A percentile compares a stretch with the other conserved stretches of the same genome.
phyloP scores from a whole-genome alignment of 1,140 invertebrate species.

The Plectrocnemia conspersa region DNA sequence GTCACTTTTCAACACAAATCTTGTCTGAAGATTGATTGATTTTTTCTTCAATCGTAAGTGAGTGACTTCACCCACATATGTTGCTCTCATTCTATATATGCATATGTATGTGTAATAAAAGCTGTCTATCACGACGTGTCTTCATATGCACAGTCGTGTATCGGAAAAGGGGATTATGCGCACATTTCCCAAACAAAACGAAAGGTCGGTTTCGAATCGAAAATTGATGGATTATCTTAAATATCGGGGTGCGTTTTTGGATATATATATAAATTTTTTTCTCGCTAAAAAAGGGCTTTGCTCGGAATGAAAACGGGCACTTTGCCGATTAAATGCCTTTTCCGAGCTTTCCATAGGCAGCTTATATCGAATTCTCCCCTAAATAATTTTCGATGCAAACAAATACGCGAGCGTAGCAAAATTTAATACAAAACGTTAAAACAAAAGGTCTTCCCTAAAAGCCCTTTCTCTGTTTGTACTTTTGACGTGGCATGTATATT shows the following conservation, averaged over 20 bases:
- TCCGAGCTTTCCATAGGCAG: slow-evolving; percentile 6
- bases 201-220: slow-evolving; percentile 10
- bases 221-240: slow-evolving; percentile 23
- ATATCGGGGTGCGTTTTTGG: slow-evolving; percentile 9
- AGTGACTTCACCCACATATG: too few species aligned
- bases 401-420: slow-evolving; percentile 12
- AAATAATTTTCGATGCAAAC: slow-evolving; percentile 23
- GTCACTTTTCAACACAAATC: too few species aligned
- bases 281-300: slow-evolving; percentile 8
- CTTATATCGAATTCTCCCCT: slow-evolving; percentile 15
- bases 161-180: too few species aligned
- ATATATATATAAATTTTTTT: not conserved
- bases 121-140: too few species aligned
- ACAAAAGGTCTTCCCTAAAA: slow-evolving; percentile 7
- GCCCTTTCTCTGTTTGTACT: too few species aligned
- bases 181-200: slow-evolving; percentile 16
- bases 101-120: too few species aligned
- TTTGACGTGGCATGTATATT: too few species aligned
- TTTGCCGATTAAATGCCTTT: slow-evolving; percentile 26
- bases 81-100: too few species aligned
- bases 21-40: too few species aligned
- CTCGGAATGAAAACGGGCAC: slow-evolving; percentile 24
- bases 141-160: too few species aligned
- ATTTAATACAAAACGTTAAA: slow-evolving; percentile 20
- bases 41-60: too few species aligned